These are phyloP conservation scores for Petrophora chlorosata DNA, from an alignment of 2,888 invertebrate genomes.

Conservation along the genomic window DNA sequence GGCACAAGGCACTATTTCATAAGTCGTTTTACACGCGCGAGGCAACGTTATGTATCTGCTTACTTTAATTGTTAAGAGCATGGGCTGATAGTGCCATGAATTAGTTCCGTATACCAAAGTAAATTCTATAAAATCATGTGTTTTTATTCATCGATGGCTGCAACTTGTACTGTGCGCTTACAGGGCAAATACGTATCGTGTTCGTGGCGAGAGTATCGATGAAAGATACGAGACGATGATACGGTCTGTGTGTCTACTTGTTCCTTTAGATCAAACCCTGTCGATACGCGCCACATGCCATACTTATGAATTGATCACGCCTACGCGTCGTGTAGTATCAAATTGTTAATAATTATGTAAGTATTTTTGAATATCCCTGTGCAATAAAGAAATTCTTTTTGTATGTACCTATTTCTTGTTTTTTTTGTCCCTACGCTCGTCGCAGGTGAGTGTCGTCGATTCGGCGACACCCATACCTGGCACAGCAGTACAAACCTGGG, in stretches of 20 bases:
- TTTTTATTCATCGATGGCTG: too few species aligned
- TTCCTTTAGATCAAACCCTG: too few species aligned
- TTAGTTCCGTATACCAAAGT: conserved; percentile 26
- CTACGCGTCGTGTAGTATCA: conserved; percentile 43
- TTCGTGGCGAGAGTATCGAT: too few species aligned
- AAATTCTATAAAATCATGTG: conserved; percentile 12
- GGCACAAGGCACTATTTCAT: background rate
- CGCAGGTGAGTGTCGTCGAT: too few species aligned
- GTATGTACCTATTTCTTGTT: conserved; percentile 43
- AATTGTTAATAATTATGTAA: conserved; percentile 66
- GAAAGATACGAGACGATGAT: too few species aligned
- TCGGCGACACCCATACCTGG: too few species aligned
- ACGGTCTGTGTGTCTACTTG: too few species aligned
- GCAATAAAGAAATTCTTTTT: conserved; percentile 73
- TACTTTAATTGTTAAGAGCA: conserved; percentile 34
- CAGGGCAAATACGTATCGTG: too few species aligned
- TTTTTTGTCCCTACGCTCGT: conserved; percentile 11
- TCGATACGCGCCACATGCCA: conserved; percentile 35
- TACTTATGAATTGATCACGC: conserved; percentile 40
- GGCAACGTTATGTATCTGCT: background rate
- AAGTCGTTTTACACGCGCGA: too few species aligned
- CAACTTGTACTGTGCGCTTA: too few species aligned
- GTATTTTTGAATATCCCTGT: conserved; percentile 73
- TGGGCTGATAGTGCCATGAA: conserved; percentile 43
- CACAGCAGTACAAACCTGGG: too few species aligned